A percentile compares a stretch with the other conserved stretches of the same genome.
Evolutionary conservation across 2,888 invertebrate genomes (phyloP).

Genomic region (Chymomyza amoena): DNA sequence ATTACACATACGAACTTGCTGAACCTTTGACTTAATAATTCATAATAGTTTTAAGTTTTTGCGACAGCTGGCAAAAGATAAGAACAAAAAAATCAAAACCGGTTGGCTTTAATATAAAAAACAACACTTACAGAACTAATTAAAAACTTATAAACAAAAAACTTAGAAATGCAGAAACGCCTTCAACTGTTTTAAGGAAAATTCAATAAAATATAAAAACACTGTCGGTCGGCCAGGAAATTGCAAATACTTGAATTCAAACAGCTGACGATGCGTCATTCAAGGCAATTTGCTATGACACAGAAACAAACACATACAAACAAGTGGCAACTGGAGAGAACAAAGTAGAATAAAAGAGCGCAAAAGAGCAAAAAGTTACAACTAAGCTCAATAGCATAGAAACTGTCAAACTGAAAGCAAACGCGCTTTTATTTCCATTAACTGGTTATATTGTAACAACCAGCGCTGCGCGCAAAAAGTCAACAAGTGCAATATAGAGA

Average conservation of each 20-base stretch:
- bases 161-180: slow-evolving; percentile 15
- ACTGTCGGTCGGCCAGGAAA: slow-evolving; percentile 46
- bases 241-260: slow-evolving; percentile 47
- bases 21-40: neutral
- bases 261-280: slow-evolving; percentile 72
- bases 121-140: slow-evolving; percentile 2
- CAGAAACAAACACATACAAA: slow-evolving; percentile 27
- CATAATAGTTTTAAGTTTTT: neutral
- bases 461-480: slow-evolving; percentile 17
- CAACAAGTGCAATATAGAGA: slow-evolving; percentile 54
- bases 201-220: slow-evolving; percentile 69
- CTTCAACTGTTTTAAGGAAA: slow-evolving; percentile 43
- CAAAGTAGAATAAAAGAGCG: slow-evolving; percentile 23
- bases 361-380: neutral
- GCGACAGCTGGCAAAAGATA: slow-evolving; percentile 2
- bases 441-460: neutral
- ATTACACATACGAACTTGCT: neutral
- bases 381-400: too few relatives aligned
- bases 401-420: neutral
- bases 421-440: neutral
- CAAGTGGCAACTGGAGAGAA: slow-evolving; percentile 26
- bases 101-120: too few relatives aligned
- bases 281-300: slow-evolving; percentile 30
- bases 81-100: neutral
- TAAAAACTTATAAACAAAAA: slow-evolving; percentile 2